A percentile compares a stretch with the other conserved stretches of the same genome.
phyloP scores from a whole-genome alignment of 1,140 invertebrate genomes.

The Hyles euphorbiae region DNA sequence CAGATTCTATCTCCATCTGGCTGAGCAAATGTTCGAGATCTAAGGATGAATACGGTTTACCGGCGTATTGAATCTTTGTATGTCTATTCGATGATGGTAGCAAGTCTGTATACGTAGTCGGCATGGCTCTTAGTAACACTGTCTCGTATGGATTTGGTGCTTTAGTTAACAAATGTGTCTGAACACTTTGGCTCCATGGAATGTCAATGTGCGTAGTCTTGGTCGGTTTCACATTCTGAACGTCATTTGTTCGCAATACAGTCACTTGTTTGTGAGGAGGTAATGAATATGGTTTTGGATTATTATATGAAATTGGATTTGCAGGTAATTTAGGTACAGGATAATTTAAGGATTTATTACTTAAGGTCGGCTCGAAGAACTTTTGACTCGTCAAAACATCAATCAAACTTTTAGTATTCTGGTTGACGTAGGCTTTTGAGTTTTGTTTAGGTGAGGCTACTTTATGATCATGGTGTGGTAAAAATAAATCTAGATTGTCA shows the following conservation, averaged over 20 bases:
- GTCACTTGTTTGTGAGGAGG: constrained; percentile 31
- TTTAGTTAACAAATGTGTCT: constrained; percentile 44
- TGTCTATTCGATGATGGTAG: constrained; percentile 20
- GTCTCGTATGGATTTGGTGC: constrained; percentile 54
- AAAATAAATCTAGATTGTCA: constrained; percentile 40
- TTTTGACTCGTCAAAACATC: neutral
- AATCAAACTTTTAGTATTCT: neutral
- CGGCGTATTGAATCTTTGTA: constrained; percentile 26
- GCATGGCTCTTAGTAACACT: constrained; percentile 42
- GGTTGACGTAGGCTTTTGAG: neutral
- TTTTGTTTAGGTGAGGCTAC: constrained; percentile 1
- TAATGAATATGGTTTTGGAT: neutral
- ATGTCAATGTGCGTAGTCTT: constrained; percentile 22
- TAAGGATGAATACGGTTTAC: constrained; percentile 48
- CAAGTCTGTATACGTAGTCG: constrained; percentile 29
- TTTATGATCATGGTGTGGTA: constrained; percentile 30
- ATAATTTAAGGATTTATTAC: constrained; percentile 11
- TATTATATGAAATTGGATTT: constrained; percentile 1
- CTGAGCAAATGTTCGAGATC: constrained; percentile 57
- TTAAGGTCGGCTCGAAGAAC: constrained; percentile 25
- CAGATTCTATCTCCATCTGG: constrained; percentile 62
- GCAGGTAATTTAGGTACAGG: constrained; percentile 4
- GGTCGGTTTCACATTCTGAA: constrained; percentile 25
- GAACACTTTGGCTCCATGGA: constrained; percentile 25
- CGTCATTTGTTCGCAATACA: constrained; percentile 37